Base-by-base conservation (phyloP, 2,113 vertebrate species). In the Platichthys stellatus region DNA sequence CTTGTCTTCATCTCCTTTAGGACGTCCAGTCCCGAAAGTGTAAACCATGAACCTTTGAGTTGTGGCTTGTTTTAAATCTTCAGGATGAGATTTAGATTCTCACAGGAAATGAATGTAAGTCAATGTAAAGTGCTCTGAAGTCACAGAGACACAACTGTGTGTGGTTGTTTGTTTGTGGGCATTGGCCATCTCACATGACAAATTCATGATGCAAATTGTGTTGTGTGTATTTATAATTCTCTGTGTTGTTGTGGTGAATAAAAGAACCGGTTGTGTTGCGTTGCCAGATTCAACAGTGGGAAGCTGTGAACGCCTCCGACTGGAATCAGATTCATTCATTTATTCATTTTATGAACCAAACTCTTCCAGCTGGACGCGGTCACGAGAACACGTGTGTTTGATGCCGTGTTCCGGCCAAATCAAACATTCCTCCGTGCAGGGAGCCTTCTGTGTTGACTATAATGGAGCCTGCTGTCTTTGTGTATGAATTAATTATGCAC, bases 401-500 rank as follows among this genome's bases (percentile, higher is more conserved):
- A 24, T 0, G 7, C 31, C 8, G 31, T 10, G 35, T 10, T 4
- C 12, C 45, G 9, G 58, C 69, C 78, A 77, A 80, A 66, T 81
- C 59, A 62, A 83, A 87, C 28, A 40, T 65, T 58, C 45, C 35
- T 18, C 18, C 61, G 63, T 4, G 26, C 69, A 69, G 51, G 45
- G 24, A 60, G 82, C 63, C 58, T 28, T 76, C 71, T 79, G 79
- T 74, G 65, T 45, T 70, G 72, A 70, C 69, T 76, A 49, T 69
- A 72, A 81, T 74, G 31, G 21, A 69, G 67, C 61, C 69, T 60
- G 66, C 75, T 58, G 60, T 67, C 63, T 76, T 63, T 77, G 77
- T 83, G 69, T 65, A 5, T 74, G 49, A 86, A 85, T 87, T 70
- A 83, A 85, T 87, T 83, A 79, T 59, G 68, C 49, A 1, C 24